These are phyloP conservation scores for Mus spretus DNA, from an alignment of 2,797 vertebrate species.

Conservation along the genomic window DNA sequence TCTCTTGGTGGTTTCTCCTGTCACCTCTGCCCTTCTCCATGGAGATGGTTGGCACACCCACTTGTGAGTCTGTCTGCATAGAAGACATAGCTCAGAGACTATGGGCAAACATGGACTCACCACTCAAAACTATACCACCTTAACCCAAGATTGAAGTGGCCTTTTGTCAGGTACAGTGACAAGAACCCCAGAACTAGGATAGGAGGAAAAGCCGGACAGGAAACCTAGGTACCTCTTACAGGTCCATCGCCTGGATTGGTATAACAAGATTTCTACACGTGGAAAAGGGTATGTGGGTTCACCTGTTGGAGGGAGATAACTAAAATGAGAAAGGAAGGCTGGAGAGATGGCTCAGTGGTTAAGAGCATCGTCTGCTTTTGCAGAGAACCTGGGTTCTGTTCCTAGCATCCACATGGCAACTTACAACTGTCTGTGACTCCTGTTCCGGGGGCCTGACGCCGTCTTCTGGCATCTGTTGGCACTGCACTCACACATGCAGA, in stretches of 20 bases:
- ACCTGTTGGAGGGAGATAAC: background rate
- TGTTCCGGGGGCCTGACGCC: background rate
- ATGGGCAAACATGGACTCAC: background rate
- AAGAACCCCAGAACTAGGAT: background rate
- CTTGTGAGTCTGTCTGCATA: conserved; percentile 18
- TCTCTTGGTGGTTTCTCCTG: conserved; percentile 74
- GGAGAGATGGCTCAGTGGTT: background rate
- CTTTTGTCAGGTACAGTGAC: background rate
- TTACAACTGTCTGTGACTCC: background rate
- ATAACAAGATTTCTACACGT: background rate
- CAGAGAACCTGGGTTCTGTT: background rate
- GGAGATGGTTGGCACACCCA: conserved; percentile 82
- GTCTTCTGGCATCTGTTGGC: background rate
- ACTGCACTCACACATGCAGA: background rate
- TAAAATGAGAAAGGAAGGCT: background rate
- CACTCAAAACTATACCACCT: background rate
- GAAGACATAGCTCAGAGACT: background rate
- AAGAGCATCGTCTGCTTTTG: background rate
- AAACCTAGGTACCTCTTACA: background rate
- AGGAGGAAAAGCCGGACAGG: background rate
- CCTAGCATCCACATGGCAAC: background rate
- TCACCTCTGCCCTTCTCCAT: conserved; percentile 87
- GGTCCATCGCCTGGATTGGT: background rate
- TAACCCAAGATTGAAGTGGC: background rate
- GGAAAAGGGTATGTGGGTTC: background rate